Percentiles rank a stretch among this genome's conserved stretches.
These are phyloP conservation scores for Pseudoips prasinana DNA, from an alignment of 2,888 invertebrate species.

Conservation along the genomic window DNA sequence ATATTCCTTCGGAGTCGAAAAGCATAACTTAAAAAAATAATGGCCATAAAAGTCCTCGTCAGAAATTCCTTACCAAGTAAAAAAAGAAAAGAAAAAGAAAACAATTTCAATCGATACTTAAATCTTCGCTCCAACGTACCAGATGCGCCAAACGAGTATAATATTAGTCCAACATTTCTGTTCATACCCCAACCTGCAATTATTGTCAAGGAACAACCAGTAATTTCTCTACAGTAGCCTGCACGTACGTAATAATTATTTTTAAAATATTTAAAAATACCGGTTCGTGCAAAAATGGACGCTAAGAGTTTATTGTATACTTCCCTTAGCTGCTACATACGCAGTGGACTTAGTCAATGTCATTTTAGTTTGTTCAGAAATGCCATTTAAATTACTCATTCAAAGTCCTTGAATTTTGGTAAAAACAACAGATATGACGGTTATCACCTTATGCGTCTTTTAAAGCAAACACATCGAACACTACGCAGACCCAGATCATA, in stretches of 20 bases:
- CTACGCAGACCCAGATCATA: too few relatives aligned
- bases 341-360: conserved; percentile 17
- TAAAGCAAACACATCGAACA: too few relatives aligned
- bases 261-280: conserved; percentile 50
- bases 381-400: conserved; percentile 20
- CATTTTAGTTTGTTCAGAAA: conserved; percentile 16
- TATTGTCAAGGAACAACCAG: conserved; percentile 55
- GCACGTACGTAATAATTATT: conserved; percentile 55
- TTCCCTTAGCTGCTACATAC: conserved; percentile 7
- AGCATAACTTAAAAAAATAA: conserved; percentile 11
- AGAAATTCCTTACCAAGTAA: too few relatives aligned
- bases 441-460: too few relatives aligned
- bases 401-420: conserved; percentile 13
- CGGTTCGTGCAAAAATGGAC: conserved; percentile 20
- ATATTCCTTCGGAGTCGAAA: too few relatives aligned
- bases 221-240: conserved; percentile 61
- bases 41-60: too few relatives aligned
- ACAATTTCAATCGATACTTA: conserved; percentile 24
- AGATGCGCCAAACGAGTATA: conserved; percentile 46
- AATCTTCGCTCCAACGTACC: conserved; percentile 30
- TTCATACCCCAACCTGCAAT: conserved; percentile 52
- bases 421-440: conserved; percentile 18
- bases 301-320: conserved; percentile 18
- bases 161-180: conserved; percentile 55
- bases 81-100: conserved; percentile 7